Evolutionary conservation across 2,113 vertebrate genomes (phyloP).

Genomic region (Marmota monax): DNA sequence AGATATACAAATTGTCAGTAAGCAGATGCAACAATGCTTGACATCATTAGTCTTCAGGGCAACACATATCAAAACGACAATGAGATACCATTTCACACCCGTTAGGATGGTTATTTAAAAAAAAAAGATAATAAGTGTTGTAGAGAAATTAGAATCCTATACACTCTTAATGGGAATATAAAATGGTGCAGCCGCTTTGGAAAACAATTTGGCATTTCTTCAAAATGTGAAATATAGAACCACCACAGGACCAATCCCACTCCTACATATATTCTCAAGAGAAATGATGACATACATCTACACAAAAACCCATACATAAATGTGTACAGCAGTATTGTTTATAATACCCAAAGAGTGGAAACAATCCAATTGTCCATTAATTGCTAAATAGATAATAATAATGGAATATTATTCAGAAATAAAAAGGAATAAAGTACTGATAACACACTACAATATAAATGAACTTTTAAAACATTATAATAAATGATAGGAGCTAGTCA

Average conservation of each 20-base stretch:
- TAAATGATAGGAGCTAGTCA: background rate
- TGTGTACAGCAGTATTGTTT: background rate
- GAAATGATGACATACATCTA: background rate
- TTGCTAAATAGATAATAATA: background rate
- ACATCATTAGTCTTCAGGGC: background rate
- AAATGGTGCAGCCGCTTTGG: background rate
- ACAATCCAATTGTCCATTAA: background rate
- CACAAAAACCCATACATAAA: background rate
- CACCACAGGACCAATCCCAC: background rate
- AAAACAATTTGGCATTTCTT: background rate
- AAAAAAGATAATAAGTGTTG: background rate
- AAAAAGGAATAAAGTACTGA: background rate
- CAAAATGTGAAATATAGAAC: background rate
- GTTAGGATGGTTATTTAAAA: background rate
- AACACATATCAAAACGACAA: slow-evolving; percentile 17
- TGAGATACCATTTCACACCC: background rate
- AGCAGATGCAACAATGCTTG: background rate
- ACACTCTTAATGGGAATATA: background rate
- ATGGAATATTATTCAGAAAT: background rate
- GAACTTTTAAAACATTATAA: background rate
- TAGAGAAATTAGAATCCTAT: background rate
- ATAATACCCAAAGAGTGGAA: background rate
- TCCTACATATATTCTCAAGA: background rate
- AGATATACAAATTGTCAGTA: background rate
- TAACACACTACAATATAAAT: background rate